These are phyloP conservation scores for Notolepis coatsorum DNA, from an alignment of 2,797 vertebrate genomes.

Conservation along the genomic window DNA sequence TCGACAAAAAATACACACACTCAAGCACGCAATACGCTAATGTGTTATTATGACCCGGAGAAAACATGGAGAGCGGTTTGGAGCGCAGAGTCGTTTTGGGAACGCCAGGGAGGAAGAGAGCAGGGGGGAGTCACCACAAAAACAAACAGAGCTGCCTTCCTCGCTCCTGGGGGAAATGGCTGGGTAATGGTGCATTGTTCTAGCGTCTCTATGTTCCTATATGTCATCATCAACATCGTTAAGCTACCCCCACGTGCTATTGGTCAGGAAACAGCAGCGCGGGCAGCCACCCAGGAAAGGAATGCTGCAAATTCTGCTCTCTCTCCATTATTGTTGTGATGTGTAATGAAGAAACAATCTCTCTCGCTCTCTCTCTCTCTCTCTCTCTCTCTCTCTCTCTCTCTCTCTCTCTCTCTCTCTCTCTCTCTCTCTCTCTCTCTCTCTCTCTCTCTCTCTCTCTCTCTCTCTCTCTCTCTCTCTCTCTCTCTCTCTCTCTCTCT, in stretches of 20 bases:
- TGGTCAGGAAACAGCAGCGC: constrained; percentile 22
- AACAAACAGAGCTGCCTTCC: constrained; percentile 39
- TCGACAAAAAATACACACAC: background rate
- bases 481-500: too few species aligned
- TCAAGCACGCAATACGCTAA: constrained; percentile 4
- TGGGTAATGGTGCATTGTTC: constrained; percentile 19
- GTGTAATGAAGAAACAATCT: too few species aligned
- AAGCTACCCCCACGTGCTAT: background rate
- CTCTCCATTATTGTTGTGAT: too few species aligned
- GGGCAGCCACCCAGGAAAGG: background rate
- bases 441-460: too few species aligned
- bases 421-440: too few species aligned
- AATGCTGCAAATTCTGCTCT: background rate
- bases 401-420: too few species aligned
- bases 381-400: too few species aligned
- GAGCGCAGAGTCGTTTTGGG: constrained; percentile 28
- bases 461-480: too few species aligned
- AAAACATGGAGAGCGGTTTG: constrained; percentile 10
- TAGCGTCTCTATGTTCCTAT: background rate
- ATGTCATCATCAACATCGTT: constrained; percentile 1
- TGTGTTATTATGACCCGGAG: constrained; percentile 23
- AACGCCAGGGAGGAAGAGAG: constrained; percentile 7
- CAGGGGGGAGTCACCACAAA: constrained; percentile 23
- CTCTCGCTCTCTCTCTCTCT: too few species aligned
- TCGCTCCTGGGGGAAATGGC: background rate